These are phyloP conservation scores for Sphaeramia orbicularis DNA, from an alignment of 2,797 vertebrate genomes.

Conservation along the genomic window DNA sequence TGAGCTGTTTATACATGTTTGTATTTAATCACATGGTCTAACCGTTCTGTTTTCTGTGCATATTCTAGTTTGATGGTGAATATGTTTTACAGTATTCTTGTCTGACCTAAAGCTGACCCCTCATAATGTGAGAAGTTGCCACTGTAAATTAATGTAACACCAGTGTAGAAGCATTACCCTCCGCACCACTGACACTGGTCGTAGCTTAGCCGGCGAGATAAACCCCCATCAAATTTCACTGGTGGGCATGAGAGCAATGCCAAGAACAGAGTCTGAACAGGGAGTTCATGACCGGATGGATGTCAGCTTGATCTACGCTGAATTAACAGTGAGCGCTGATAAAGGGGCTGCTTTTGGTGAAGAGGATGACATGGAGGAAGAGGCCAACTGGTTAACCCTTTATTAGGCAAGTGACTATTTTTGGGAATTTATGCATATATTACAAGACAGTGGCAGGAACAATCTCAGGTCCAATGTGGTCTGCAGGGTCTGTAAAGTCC, in stretches of 20 bases:
- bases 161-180: conserved; percentile 38
- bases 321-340: conserved; percentile 58
- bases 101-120: conserved; percentile 34
- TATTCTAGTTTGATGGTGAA: conserved; percentile 1
- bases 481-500: too few relatives aligned
- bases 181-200: conserved; percentile 22
- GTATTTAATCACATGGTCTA: not conserved
- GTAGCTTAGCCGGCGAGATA: conserved; percentile 57
- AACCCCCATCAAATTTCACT: conserved; percentile 40
- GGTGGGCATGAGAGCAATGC: conserved; percentile 31
- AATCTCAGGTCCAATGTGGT: too few relatives aligned
- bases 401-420: too few relatives aligned
- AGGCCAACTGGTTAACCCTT: too few relatives aligned
- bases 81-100: conserved; percentile 7
- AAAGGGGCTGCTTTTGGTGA: conserved; percentile 38
- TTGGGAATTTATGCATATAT: too few relatives aligned
- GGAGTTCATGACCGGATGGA: conserved; percentile 53
- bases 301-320: conserved; percentile 56
- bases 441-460: too few relatives aligned
- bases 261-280: conserved; percentile 5
- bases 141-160: conserved; percentile 36
- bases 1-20: conserved; percentile 1
- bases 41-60: conserved; percentile 3
- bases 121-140: conserved; percentile 44
- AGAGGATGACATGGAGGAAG: not conserved